These are phyloP conservation scores for Anneissia japonica DNA, from an alignment of 35 echinoderm and acorn worm species.

Conservation along the genomic window DNA sequence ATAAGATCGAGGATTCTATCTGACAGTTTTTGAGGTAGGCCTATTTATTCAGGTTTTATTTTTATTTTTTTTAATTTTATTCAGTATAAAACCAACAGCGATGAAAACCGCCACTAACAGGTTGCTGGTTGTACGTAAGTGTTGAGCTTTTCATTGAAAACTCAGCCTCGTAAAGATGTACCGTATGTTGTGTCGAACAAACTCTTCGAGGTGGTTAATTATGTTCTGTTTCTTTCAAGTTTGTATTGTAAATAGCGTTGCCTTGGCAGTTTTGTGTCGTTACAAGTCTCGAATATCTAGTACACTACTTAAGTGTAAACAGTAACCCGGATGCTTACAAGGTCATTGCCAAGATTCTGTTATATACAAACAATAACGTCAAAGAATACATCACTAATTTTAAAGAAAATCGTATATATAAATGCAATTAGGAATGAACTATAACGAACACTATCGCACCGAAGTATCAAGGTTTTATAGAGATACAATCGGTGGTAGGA, in stretches of 20 bases:
- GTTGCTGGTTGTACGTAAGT: no score
- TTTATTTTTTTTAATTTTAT: no score
- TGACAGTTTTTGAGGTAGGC: no score
- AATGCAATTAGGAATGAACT: not conserved
- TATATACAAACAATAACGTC: not conserved
- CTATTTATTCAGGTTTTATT: no score
- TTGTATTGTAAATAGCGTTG: not conserved
- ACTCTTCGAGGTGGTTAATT: no score
- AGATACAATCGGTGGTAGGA: not conserved
- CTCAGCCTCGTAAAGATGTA: no score
- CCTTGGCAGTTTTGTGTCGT: not conserved
- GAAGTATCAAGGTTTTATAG: not conserved
- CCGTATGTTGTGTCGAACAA: no score
- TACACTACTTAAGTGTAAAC: not conserved
- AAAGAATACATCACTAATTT: not conserved
- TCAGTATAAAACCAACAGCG: no score
- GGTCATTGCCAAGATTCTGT: not conserved
- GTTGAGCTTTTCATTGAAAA: no score
- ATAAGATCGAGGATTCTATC: no score
- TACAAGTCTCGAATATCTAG: not conserved
- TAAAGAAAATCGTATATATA: not conserved
- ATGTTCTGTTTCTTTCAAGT: not conserved
- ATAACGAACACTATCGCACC: not conserved
- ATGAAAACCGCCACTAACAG: no score
- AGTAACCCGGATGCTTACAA: not conserved